Evolutionary conservation across 2,888 invertebrate genomes (phyloP), one percentile per base, ranked within the genome.

Genomic region (Calliphora vomitoria): DNA sequence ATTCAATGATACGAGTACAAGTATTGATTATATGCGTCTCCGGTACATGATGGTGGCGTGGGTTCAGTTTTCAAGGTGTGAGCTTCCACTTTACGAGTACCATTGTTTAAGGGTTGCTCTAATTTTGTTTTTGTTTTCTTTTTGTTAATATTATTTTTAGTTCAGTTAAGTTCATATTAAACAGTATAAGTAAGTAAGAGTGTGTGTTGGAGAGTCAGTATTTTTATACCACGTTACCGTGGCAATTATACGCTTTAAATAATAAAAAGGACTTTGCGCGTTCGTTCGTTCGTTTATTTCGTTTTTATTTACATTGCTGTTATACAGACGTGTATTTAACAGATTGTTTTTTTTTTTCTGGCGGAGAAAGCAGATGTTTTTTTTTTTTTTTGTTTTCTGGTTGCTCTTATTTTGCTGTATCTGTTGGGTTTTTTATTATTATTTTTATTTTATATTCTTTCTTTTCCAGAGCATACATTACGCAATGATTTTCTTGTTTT

Each of bases 401-500:
- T 80, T 85, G 82, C 75, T 79, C 81, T 82, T 75, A 74, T 62
- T 85, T 71, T 47, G n/a, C 31, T 53, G 69, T 86, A 68, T 82
- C 68, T 76, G 25, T 62, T 79, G 8, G 60, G 20, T 74, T 66
- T 11, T 47, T 55, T 0, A 20, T 44, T 11, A 20, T 55, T 20
- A n/a, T 60, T 58, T 80, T 20, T 60, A 38, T n/a, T n/a, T n/a
- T n/a, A n/a, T 47, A 25, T 79, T 18, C 53, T 47, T 72, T 47
- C 31, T 69, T n/a, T 47, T 25, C 41, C 60, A 87, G 79, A 88
- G 86, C 88, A 79, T 6, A 90, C 88, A 90, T 91, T 91, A 91
- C 90, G 91, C 90, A 91, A 91, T 90, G 90, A 91, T 91, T 91
- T 82, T 78, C 35, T 60, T 85, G 5, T 60, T 44, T 82, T 76